phyloP scores from a whole-genome alignment of 2,797 vertebrate species.

The Pogonophryne albipinna region DNA sequence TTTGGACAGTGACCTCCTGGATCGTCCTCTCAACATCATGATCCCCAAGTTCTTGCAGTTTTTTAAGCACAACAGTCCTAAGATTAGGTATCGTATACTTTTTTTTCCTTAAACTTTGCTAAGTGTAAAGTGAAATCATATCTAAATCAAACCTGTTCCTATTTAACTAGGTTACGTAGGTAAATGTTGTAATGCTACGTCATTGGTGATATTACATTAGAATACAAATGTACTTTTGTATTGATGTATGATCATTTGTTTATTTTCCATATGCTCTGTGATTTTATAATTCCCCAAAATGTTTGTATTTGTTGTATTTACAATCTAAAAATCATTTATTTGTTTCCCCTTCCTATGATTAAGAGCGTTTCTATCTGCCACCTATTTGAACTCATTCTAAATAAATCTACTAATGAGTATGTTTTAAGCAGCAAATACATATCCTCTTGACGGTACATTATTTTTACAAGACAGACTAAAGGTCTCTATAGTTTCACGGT shows the following conservation, averaged over 20 bases:
- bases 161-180: background rate
- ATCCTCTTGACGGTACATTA: fast-evolving
- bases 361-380: background rate
- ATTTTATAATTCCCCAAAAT: background rate
- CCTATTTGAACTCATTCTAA: background rate
- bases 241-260: background rate
- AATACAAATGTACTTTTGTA: too few relatives aligned
- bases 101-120: too few relatives aligned
- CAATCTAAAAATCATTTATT: background rate
- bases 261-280: background rate
- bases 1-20: constrained; percentile 96
- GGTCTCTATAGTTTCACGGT: background rate
- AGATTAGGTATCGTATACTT: constrained; percentile 91
- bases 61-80: constrained; percentile 97
- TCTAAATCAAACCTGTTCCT: background rate
- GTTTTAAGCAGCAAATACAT: background rate
- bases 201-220: background rate
- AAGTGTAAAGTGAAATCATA: background rate
- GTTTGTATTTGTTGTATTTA: background rate
- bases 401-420: background rate
- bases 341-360: background rate
- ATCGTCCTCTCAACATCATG: constrained; percentile 97
- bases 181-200: background rate
- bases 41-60: constrained; percentile 98
- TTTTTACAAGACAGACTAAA: too few relatives aligned